Base-by-base conservation (phyloP, 2,113 vertebrate genomes). In the Ranitomeya variabilis region DNA sequence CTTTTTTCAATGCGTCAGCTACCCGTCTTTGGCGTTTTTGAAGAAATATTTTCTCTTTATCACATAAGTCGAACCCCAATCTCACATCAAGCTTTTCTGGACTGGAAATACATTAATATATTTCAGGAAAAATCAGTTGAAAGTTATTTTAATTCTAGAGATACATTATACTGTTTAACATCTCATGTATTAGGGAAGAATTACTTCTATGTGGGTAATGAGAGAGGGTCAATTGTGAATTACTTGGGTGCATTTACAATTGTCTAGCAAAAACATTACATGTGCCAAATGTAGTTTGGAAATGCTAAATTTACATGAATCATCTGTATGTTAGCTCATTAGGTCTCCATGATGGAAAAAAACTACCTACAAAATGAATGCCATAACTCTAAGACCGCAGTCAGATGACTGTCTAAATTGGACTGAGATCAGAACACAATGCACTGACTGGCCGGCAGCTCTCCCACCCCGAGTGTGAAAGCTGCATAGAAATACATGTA, bases 21-120 rank as follows among this genome's bases (percentile, higher is more conserved):
- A 96, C 96, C 21, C 96, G 89, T 64, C 87, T 91, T 90, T 94
- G 95, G 91, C 97, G 95, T 90, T 94, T 95, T 77, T 83, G 66
- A 76, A 98, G 91, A 91, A 96, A 98, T 16, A 90, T 91, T 45
- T 93, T 93, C 90, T 98, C 97, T 84, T 95, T 91, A 0, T 90
- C 0, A 0, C 96, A 95, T 5, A 95, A 93, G 80, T 91, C 94
- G 45, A 94, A 94, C 51, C 94, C 95, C 92, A 98, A 54, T 0
- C 96, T 94, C 73, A 97, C 91, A 0, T 94, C 93, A 59, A 95
- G 90, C 6, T 91, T 87, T 55, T 91, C 74, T 0, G 86, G 88
- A 7, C 94, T 95, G 71, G 5, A 67, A 12, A 13, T 45, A 54
- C 14, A 82, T 19, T 8, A 0, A 71, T 23, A n/a, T 52, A 18